phyloP scores from a whole-genome alignment of 2,888 invertebrate species.

The Carcina quercana region DNA sequence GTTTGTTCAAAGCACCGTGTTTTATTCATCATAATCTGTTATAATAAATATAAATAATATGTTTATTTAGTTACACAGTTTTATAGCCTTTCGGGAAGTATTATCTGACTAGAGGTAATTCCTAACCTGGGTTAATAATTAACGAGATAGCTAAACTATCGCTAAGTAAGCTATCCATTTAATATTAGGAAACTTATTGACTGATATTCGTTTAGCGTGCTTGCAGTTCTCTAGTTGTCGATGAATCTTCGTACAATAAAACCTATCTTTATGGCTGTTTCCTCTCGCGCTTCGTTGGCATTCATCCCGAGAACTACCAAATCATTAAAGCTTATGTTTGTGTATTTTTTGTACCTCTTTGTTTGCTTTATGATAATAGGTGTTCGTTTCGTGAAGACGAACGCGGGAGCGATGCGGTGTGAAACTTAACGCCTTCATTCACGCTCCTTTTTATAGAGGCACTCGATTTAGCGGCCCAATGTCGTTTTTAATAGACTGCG shows the following conservation, averaged over 20 bases:
- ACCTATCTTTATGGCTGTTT: slow-evolving; percentile 62
- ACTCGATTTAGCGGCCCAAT: slow-evolving; percentile 64
- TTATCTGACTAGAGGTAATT: too few species aligned
- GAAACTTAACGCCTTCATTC: slow-evolving; percentile 71
- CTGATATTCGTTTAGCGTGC: slow-evolving; percentile 36
- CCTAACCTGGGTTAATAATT: too few species aligned
- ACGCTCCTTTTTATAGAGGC: slow-evolving; percentile 60
- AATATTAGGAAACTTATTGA: too few species aligned
- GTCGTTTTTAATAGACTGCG: slow-evolving; percentile 54
- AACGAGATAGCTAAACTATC: too few species aligned
- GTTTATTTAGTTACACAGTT: too few species aligned
- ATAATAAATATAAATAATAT: too few species aligned
- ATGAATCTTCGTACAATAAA: slow-evolving; percentile 56
- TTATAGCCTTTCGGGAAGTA: too few species aligned
- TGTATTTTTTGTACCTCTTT: slow-evolving; percentile 63
- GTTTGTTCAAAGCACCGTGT: too few species aligned
- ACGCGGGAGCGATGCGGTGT: slow-evolving; percentile 60
- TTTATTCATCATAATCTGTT: too few species aligned
- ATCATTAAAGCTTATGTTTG: slow-evolving; percentile 67
- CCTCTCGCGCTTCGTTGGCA: slow-evolving; percentile 59
- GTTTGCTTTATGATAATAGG: slow-evolving; percentile 73
- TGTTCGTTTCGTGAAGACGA: slow-evolving; percentile 58
- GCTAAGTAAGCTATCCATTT: too few species aligned
- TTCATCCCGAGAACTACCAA: slow-evolving; percentile 65
- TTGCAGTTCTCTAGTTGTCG: slow-evolving; percentile 25